Conservation (phyloP, 2,888 invertebrate genomes). For the Sphinx pinastri region DNA sequence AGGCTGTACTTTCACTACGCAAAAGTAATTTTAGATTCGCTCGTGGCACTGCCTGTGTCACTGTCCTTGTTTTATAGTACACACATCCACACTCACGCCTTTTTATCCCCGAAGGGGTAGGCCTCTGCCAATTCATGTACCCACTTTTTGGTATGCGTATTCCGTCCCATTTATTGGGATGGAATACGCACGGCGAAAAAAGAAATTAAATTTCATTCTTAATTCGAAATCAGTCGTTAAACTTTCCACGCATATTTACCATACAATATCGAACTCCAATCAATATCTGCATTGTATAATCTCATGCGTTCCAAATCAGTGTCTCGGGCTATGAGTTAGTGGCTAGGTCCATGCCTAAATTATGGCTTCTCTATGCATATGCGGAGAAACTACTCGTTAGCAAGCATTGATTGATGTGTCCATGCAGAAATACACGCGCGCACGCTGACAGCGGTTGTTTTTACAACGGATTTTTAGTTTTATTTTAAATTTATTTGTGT, state of each 20-base stretch:
- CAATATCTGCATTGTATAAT: constrained; percentile 11
- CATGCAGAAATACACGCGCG: constrained; percentile 21
- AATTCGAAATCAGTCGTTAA: too few species aligned
- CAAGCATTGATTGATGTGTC: constrained; percentile 58
- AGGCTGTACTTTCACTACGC: too few species aligned
- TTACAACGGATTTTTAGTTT: background rate
- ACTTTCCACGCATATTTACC: background rate
- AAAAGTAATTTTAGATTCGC: too few species aligned
- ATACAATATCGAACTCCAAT: background rate
- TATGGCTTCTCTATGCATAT: constrained; percentile 78
- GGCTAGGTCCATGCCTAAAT: constrained; percentile 69
- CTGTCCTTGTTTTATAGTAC: too few species aligned
- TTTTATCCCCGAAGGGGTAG: too few species aligned
- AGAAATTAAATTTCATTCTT: too few species aligned
- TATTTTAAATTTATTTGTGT: background rate
- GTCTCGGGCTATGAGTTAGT: constrained; percentile 72
- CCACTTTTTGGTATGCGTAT: too few species aligned
- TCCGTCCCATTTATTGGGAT: too few species aligned
- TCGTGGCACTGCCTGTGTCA: too few species aligned
- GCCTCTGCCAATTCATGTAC: too few species aligned
- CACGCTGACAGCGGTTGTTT: constrained; percentile 1
- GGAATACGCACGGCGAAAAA: too few species aligned
- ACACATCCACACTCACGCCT: too few species aligned
- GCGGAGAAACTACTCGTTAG: constrained; percentile 71
- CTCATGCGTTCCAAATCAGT: constrained; percentile 58